Base-by-base conservation (phyloP, 2,797 vertebrate species). In the Discoglossus pictus region DNA sequence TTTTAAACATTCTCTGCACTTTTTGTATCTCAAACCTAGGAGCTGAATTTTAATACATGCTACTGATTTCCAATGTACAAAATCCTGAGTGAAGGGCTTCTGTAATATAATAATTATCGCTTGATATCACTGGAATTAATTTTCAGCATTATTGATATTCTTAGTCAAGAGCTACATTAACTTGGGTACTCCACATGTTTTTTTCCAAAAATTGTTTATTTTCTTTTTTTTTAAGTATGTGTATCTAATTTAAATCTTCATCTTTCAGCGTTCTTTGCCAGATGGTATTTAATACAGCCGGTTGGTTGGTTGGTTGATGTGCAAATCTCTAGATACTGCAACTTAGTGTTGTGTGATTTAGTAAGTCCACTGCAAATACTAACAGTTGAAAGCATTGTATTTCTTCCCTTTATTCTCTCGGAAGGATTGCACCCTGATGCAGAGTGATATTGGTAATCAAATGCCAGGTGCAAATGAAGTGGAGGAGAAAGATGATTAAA, bases 311-410 rank as follows among this genome's bases (percentile, higher is more conserved):
- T 71, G 68, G 68, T 71, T 71, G 61, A 71, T 71, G 61, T 71
- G 60, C 68, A 71, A 71, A 56, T 71, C 68, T 71, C 68, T 47
- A 58, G 68, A 64, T 64, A 43, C 68, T 44, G 60, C 60, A 71
- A 71, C 68, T 71, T 64, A 71, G 68, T 71, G 60, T 61, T 64
- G 61, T 71, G 68, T 71, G 68, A 71, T 71, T 71, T 71, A 71
- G 52, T 71, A 63, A 71, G 68, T 71, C 68, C 68, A 71, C 46
- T 71, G 68, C 68, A 71, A 71, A 71, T 71, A 71, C 51, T 63
- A 70, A 56, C 43, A 50, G 43, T 71, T 58, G 68, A 71, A 71
- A 71, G 61, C 68, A 62, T 71, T 71, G 68, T 71, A 62, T 64
- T 71, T 64, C 61, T 56, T 71, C 51, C 61, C 36, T 23, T 27